Conservation (phyloP, 2,113 vertebrate genomes). For the Paralichthys olivaceus region DNA sequence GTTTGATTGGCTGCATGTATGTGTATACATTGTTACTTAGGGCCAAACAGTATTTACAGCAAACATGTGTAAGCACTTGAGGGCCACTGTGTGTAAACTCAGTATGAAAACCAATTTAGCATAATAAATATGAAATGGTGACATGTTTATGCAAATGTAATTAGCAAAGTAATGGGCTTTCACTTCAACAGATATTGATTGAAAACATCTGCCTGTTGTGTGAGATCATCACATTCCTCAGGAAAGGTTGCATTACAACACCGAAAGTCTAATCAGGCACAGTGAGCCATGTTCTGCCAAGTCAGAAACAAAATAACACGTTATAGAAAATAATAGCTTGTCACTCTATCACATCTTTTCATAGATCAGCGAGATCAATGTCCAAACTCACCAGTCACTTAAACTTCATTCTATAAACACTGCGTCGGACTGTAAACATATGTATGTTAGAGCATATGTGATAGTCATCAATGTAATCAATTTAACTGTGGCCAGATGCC, state of each 20-base stretch:
- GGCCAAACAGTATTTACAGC: constrained; percentile 50
- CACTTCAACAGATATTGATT: constrained; percentile 73
- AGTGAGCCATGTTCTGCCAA: constrained; percentile 41
- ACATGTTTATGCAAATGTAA: constrained; percentile 82
- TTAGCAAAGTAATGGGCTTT: constrained; percentile 74
- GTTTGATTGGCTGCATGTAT: constrained; percentile 20
- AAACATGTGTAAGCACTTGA: constrained; percentile 70
- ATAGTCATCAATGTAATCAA: constrained; percentile 82
- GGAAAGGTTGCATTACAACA: constrained; percentile 62
- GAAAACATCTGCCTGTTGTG: constrained; percentile 77
- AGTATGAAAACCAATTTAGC: constrained; percentile 61
- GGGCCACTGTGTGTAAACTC: constrained; percentile 72
- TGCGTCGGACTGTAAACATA: constrained; percentile 72
- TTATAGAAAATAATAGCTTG: constrained; percentile 31
- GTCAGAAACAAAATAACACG: constrained; percentile 43
- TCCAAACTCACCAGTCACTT: constrained; percentile 81
- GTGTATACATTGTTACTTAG: constrained; percentile 43
- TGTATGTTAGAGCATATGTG: constrained; percentile 84
- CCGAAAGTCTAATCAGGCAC: constrained; percentile 53
- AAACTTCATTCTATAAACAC: constrained; percentile 81
- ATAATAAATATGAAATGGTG: constrained; percentile 66
- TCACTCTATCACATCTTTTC: constrained; percentile 13
- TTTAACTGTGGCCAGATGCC: constrained; percentile 81
- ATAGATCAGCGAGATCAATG: constrained; percentile 41
- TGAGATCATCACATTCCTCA: constrained; percentile 72